Conservation (phyloP, 2,888 invertebrate species). For the Cylindroiulus punctatus region DNA sequence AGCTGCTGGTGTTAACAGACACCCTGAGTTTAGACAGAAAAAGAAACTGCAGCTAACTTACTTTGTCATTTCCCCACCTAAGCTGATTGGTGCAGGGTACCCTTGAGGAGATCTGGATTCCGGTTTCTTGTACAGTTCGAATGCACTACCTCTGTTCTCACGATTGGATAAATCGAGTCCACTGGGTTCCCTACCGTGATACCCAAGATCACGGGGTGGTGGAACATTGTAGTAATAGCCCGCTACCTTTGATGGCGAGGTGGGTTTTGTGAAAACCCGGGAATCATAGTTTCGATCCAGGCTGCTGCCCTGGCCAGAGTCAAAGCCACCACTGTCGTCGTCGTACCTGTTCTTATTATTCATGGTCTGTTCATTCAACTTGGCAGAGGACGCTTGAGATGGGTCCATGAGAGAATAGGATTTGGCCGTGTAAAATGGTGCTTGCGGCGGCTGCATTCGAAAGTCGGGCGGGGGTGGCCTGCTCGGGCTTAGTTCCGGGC, state of each 20-base stretch:
- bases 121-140: constrained; percentile 91
- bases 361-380: constrained; percentile 57
- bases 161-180: constrained; percentile 81
- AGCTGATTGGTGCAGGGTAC: constrained; percentile 56
- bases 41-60: constrained; percentile 52
- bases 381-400: constrained; percentile 58
- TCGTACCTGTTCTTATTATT: constrained; percentile 58
- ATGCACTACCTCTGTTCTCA: constrained; percentile 93
- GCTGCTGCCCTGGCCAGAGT: constrained; percentile 69
- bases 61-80: constrained; percentile 55
- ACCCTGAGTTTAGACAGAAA: not conserved
- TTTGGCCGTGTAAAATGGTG: constrained; percentile 59
- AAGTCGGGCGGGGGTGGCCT: constrained; percentile 53
- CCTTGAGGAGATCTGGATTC: constrained; percentile 62
- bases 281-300: constrained; percentile 67
- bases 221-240: constrained; percentile 71
- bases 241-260: constrained; percentile 55
- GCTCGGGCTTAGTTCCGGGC: constrained; percentile 54
- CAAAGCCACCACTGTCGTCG: constrained; percentile 64
- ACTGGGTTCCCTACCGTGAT: constrained; percentile 68
- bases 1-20: not conserved
- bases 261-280: constrained; percentile 44
- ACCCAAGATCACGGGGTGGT: constrained; percentile 61
- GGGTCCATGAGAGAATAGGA: constrained; percentile 59
- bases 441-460: constrained; percentile 54